Conservation (phyloP, 1,140 invertebrate species). For the Radopholus similis region DNA sequence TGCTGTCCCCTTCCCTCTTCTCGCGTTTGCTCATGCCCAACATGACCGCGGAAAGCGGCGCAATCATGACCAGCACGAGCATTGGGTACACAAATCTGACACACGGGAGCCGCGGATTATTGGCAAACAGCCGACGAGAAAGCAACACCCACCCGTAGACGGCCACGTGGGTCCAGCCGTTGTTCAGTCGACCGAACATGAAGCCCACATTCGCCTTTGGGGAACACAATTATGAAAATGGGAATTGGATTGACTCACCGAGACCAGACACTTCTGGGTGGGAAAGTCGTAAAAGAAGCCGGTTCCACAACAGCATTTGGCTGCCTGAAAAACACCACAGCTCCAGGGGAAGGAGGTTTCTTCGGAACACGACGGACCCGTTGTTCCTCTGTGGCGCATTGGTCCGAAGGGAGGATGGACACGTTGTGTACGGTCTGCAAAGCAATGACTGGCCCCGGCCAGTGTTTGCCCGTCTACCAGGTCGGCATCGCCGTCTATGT, state of each 20-base stretch:
- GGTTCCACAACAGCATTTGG: slow-evolving; percentile 58
- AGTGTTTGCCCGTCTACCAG: slow-evolving; percentile 19
- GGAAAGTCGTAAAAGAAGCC: slow-evolving; percentile 43
- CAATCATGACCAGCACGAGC: slow-evolving; percentile 52
- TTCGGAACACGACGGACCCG: slow-evolving; percentile 33
- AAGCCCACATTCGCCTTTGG: slow-evolving; percentile 51
- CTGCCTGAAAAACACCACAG: slow-evolving; percentile 33
- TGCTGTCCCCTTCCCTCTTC: slow-evolving; percentile 53
- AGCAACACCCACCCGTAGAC: too few species aligned
- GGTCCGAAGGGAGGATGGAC: slow-evolving; percentile 56
- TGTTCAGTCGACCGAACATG: slow-evolving; percentile 53
- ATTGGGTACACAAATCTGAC: slow-evolving; percentile 48
- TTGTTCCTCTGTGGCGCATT: slow-evolving; percentile 59
- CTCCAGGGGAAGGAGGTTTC: not conserved
- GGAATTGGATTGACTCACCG: slow-evolving; percentile 1
- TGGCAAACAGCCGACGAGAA: too few species aligned
- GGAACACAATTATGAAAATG: not conserved
- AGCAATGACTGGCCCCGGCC: too few species aligned
- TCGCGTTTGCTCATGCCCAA: slow-evolving; percentile 59
- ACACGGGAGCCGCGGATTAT: slow-evolving; percentile 16
- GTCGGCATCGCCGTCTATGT: slow-evolving; percentile 53
- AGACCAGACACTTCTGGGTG: slow-evolving; percentile 44
- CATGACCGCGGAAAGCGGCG: slow-evolving; percentile 51
- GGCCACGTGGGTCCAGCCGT: slow-evolving; percentile 43
- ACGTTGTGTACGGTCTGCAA: slow-evolving; percentile 59